Base-by-base conservation (phyloP, 2,113 vertebrate species). In the Xiphophorus hellerii region DNA sequence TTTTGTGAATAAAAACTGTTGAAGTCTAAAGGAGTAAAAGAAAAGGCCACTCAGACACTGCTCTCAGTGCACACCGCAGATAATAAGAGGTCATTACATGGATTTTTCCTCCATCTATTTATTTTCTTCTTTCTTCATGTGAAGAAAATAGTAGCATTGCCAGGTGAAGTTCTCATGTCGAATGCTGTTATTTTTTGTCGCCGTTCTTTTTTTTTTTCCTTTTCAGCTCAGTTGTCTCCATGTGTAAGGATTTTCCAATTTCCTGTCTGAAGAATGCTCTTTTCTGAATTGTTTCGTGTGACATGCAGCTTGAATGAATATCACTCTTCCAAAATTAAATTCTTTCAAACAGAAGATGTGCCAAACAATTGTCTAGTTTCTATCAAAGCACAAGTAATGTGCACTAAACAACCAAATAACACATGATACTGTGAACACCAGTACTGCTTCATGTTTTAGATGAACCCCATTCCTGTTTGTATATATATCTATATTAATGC, bases 291-390 rank as follows among this genome's bases (percentile, higher is more conserved):
- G 66, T 74, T 79, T 51, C 4, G 31, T 31, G 12, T 33, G 63
- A 62, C 35, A 30, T 39, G 3, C 69, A 42, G 39, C 74, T 25
- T 73, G 42, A 76, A 82, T 66, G 66, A 74, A 58, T 67, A 69
- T 78, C 68, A 66, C 54, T 88, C 29, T 30, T 62, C 30, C 14
- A 12, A 83, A 87, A 77, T 86, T 33, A 69, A 73, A 80, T 82
- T 78, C 37, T 37, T 60, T 27, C 54, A 62, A 74, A 84, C 61
- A 67, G 74, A 29, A 28, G 29, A 84, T n/a, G 33, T 15, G 27
- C 0, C 6, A 75, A 78, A 69, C 58, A 83, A 74, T 66, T 14
- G 25, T 4, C 5, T 20, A 70, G 20, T 17, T 62, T 44, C 31
- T 10, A 77, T 73, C 54, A 65, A 71, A 82, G 62, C 9, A 62